Conservation (phyloP, 2,888 invertebrate genomes). For the Archips xylosteana region DNA sequence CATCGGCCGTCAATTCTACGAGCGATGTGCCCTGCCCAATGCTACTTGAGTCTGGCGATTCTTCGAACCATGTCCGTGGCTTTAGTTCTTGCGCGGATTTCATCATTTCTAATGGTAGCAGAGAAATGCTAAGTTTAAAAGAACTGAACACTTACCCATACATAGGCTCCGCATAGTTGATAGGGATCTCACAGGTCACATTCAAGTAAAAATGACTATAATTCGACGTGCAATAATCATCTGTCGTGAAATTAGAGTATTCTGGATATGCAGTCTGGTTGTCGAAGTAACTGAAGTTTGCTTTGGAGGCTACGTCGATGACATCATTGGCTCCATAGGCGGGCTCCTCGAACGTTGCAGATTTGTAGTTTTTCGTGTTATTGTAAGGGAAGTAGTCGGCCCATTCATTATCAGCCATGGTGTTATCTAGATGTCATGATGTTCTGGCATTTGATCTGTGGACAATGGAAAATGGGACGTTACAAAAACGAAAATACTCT, state of each 20-base stretch:
- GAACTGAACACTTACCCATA: constrained; percentile 82
- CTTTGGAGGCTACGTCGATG: constrained; percentile 42
- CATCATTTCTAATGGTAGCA: too few relatives aligned
- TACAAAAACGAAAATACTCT: background rate
- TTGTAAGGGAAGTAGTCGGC: constrained; percentile 62
- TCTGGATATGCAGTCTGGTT: constrained; percentile 57
- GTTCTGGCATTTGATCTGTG: constrained; percentile 51
- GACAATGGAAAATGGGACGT: constrained; percentile 14
- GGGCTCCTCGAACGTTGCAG: constrained; percentile 46
- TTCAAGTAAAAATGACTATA: constrained; percentile 84
- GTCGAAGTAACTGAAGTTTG: constrained; percentile 63
- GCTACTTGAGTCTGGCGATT: too few relatives aligned
- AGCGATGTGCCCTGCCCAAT: too few relatives aligned
- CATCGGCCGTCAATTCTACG: too few relatives aligned
- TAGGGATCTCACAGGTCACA: constrained; percentile 88
- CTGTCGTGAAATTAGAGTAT: constrained; percentile 72
- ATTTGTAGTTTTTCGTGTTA: constrained; percentile 50
- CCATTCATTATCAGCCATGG: constrained; percentile 73
- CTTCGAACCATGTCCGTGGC: too few relatives aligned
- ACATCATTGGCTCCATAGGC: constrained; percentile 47
- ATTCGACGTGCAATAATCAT: constrained; percentile 76
- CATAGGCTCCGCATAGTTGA: constrained; percentile 89
- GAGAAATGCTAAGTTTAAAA: background rate
- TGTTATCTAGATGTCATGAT: constrained; percentile 21
- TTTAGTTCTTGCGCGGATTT: too few relatives aligned